Percentiles rank a stretch among this genome's conserved stretches.
Conservation (phyloP, 2,113 vertebrate species). For the Sakesphorus luctuosus region DNA sequence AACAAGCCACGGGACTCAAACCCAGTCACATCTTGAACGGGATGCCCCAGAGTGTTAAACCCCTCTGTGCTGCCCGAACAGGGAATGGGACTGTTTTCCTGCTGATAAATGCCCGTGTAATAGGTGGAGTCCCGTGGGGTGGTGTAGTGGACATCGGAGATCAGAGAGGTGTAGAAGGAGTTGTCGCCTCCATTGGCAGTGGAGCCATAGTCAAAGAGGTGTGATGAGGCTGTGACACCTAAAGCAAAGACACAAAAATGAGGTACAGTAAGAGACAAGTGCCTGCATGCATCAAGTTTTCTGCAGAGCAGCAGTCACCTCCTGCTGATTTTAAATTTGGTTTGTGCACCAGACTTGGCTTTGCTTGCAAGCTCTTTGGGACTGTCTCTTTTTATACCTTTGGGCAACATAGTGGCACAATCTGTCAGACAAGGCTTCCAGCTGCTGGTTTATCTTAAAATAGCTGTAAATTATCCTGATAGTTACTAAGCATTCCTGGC, state of each 20-base stretch:
- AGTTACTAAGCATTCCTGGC: neutral
- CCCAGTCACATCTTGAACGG: conserved; percentile 77
- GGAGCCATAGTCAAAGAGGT: conserved; percentile 47
- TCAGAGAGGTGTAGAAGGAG: conserved; percentile 91
- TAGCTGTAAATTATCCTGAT: neutral
- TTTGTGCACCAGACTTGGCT: neutral
- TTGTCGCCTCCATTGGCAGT: conserved; percentile 78
- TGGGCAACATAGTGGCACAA: neutral
- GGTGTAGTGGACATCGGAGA: conserved; percentile 82
- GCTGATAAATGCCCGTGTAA: conserved; percentile 83
- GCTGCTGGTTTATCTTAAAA: neutral
- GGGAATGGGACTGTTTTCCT: conserved; percentile 65
- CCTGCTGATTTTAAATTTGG: neutral
- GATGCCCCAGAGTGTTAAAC: conserved; percentile 39
- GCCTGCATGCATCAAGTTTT: neutral
- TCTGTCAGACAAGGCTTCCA: neutral
- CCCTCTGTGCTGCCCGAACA: conserved; percentile 71
- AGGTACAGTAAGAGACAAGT: neutral
- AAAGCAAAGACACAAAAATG: conserved; percentile 48
- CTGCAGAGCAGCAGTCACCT: neutral
- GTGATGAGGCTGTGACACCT: conserved; percentile 76
- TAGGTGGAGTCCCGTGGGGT: conserved; percentile 81
- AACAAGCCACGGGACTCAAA: conserved; percentile 81
- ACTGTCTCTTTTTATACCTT: neutral
- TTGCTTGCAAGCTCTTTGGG: neutral